These are phyloP conservation scores for Odontothrips loti DNA, from an alignment of 2,888 invertebrate genomes.

Conservation along the genomic window DNA sequence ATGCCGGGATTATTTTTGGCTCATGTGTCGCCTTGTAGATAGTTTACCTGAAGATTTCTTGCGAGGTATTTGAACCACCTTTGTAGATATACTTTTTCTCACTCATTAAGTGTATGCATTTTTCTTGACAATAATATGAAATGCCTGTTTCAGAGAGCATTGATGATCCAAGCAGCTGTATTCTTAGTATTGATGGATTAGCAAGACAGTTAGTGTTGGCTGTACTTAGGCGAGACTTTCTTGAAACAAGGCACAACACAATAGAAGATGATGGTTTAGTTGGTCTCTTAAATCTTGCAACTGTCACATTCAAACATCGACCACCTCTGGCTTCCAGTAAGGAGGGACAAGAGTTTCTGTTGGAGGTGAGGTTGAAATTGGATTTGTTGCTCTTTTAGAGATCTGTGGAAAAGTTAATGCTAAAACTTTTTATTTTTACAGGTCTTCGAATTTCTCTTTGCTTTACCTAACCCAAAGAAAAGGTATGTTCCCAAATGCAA, in stretches of 20 bases:
- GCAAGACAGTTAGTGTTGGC: constrained; percentile 70
- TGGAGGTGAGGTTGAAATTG: constrained; percentile 50
- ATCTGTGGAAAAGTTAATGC: too few species aligned
- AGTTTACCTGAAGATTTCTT: constrained; percentile 75
- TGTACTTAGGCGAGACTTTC: constrained; percentile 70
- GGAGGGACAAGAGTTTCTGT: constrained; percentile 64
- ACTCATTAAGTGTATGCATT: not conserved
- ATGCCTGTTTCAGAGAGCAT: constrained; percentile 48
- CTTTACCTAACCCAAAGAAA: constrained; percentile 78
- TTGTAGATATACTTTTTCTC: not conserved
- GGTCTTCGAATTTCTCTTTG: constrained; percentile 84
- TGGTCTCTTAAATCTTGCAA: constrained; percentile 77
- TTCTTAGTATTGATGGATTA: constrained; percentile 68
- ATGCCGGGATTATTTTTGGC: constrained; percentile 91
- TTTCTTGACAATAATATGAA: constrained; percentile 29
- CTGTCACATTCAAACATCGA: constrained; percentile 84
- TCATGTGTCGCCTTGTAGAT: constrained; percentile 82
- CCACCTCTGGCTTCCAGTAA: constrained; percentile 79
- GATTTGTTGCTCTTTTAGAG: too few species aligned
- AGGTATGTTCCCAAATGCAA: constrained; percentile 91
- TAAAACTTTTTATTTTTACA: constrained; percentile 44
- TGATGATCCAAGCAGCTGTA: constrained; percentile 53
- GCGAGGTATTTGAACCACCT: constrained; percentile 51
- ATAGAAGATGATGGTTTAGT: constrained; percentile 87
- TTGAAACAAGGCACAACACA: constrained; percentile 75